These are phyloP conservation scores for Protosalanx chinensis DNA, from an alignment of 2,797 vertebrate genomes.

Conservation along the genomic window DNA sequence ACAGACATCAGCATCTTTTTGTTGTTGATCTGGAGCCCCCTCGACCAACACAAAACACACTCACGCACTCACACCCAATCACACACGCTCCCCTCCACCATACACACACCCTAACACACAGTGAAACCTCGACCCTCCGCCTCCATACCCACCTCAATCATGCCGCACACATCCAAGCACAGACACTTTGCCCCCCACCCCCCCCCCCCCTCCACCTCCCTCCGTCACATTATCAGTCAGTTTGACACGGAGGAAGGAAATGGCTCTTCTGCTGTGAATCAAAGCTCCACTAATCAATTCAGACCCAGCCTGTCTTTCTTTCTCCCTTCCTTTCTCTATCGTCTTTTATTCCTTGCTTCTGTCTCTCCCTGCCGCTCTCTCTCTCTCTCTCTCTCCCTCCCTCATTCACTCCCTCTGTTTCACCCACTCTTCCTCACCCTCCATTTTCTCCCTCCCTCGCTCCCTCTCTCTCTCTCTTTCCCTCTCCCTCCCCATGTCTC, in stretches of 20 bases:
- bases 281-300: conserved; percentile 6
- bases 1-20: too few relatives aligned
- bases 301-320: background rate
- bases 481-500: background rate
- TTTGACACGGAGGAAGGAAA: background rate
- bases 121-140: too few relatives aligned
- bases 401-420: background rate
- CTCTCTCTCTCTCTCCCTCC: background rate
- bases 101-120: conserved; percentile 33
- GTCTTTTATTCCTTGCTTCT: background rate
- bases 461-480: background rate
- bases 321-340: background rate
- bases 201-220: background rate
- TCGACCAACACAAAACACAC: conserved; percentile 11
- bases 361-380: background rate
- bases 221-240: background rate
- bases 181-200: background rate
- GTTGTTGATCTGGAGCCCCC: background rate
- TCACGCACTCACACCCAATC: conserved; percentile 2
- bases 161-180: conserved; percentile 11
- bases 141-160: background rate
- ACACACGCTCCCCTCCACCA: conserved; percentile 6
- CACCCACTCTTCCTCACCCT: background rate
- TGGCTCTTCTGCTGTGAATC: background rate
- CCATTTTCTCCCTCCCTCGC: background rate